A percentile compares a stretch with the other conserved stretches of the same genome.
Evolutionary conservation across 2,113 vertebrate genomes (phyloP).

Genomic region (Hipposideros armiger): DNA sequence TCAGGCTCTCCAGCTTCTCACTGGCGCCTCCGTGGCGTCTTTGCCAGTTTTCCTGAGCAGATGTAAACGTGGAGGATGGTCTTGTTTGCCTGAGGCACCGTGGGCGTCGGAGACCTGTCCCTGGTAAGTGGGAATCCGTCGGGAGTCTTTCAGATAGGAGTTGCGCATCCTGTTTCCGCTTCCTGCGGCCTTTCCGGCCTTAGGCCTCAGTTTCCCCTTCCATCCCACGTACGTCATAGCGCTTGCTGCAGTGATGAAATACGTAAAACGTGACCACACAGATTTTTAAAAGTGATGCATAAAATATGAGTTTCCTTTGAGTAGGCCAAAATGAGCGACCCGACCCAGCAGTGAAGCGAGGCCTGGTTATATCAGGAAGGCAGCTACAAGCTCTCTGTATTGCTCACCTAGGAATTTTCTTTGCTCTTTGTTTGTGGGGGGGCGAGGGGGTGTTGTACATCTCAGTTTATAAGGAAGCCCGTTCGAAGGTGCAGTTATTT

Average conservation of each 20-base stretch:
- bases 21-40: accelerated
- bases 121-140: background rate
- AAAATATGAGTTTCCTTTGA: background rate
- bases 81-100: accelerated
- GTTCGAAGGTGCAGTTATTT: conserved; percentile 56
- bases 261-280: background rate
- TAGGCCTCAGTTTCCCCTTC: background rate
- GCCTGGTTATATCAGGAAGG: background rate
- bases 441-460: background rate
- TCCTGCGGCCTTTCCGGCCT: too few species aligned
- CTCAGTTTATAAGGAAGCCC: background rate
- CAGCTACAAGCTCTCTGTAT: background rate
- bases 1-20: background rate
- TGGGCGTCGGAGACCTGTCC: background rate
- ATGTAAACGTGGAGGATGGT: accelerated
- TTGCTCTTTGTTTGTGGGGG: background rate
- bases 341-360: background rate
- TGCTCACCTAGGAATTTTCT: conserved; percentile 28
- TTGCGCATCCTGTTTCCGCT: background rate
- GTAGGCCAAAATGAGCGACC: background rate
- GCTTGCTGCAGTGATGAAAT: background rate
- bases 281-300: background rate
- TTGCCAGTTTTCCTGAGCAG: background rate
- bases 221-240: accelerated
- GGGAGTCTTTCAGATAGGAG: background rate